phyloP scores from a whole-genome alignment of 2,888 invertebrate species.

The Globia sparganii region DNA sequence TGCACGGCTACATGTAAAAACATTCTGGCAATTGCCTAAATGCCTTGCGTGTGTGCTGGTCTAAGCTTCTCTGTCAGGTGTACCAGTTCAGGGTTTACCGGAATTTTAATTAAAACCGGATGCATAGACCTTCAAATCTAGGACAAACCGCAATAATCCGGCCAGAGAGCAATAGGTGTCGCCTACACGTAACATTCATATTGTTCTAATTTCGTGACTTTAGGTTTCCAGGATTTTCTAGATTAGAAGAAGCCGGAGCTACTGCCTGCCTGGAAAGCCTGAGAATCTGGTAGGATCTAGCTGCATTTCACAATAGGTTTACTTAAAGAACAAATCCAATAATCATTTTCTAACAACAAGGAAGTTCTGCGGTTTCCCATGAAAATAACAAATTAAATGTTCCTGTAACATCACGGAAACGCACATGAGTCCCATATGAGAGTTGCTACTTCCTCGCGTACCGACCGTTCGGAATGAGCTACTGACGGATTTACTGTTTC shows the following conservation, averaged over 20 bases:
- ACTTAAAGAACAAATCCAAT: not conserved
- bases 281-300: not conserved
- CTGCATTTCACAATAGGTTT: too few relatives aligned
- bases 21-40: not conserved
- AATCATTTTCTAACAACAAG: not conserved
- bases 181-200: not conserved
- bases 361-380: not conserved
- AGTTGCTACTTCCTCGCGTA: not conserved
- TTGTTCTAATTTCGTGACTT: not conserved
- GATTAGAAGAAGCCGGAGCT: too few relatives aligned
- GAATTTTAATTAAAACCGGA: not conserved
- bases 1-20: not conserved
- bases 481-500: slow-evolving; percentile 39
- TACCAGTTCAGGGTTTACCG: not conserved
- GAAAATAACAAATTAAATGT: slow-evolving; percentile 6
- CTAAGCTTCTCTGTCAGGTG: not conserved
- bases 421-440: slow-evolving; percentile 14
- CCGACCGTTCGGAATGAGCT: slow-evolving; percentile 1
- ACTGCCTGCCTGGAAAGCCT: too few relatives aligned
- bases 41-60: not conserved
- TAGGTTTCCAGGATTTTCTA: not conserved
- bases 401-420: slow-evolving; percentile 15
- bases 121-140: not conserved
- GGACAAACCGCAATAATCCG: not conserved
- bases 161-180: not conserved